Base-by-base conservation (phyloP, 2,797 vertebrate species). In the Microctenopoma stevenorrisi region DNA sequence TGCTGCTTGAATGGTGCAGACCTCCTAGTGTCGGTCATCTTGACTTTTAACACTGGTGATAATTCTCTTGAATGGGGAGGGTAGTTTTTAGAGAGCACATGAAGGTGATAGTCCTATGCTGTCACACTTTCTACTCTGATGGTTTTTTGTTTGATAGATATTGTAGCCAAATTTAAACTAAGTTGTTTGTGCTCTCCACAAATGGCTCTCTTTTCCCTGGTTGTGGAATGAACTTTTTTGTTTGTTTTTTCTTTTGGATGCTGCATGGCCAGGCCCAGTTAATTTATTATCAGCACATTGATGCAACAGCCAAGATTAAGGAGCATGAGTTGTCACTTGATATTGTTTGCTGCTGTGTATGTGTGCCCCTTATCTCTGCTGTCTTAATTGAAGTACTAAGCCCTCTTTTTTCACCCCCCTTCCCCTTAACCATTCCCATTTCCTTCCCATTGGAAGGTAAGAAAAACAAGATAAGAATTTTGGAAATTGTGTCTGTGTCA, bases 381-480 rank as follows among this genome's bases (percentile, higher is more conserved):
- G 62, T 89, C 64, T 80, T 86, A 89, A 67, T 80, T 88, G 63
- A 86, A 85, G 85, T 85, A 71, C 79, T 87, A 89, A 89, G 82
- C 74, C 82, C 70, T 88, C 63, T 90, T 68, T 91, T 86, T 86
- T 91, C 37, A 54, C 68, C 67, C 67, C 67, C 54, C 55, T 46
- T 51, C 65, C 74, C 86, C 65, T 74, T 55, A 85, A 76, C 69
- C 60, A 57, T 89, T 93, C 37, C 37, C 37, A 38, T 44, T 46
- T 46, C 46, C 46, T 48, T 92, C 86, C 86, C 82, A 81, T 86
- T 88, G 86, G 73, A 94, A 95, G 94, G 94, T 95, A 95, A 95
- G 94, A 81, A 85, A 87, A 80, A 76, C 82, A 85, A 84, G 77
- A 87, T 72, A 64, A 65, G 72, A 76, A 65, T 84, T 88, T 80